A percentile compares a stretch with the other conserved stretches of the same genome.
These are phyloP conservation scores for Mechanitis mazaeus DNA, from an alignment of 2,888 invertebrate genomes.

Conservation along the genomic window DNA sequence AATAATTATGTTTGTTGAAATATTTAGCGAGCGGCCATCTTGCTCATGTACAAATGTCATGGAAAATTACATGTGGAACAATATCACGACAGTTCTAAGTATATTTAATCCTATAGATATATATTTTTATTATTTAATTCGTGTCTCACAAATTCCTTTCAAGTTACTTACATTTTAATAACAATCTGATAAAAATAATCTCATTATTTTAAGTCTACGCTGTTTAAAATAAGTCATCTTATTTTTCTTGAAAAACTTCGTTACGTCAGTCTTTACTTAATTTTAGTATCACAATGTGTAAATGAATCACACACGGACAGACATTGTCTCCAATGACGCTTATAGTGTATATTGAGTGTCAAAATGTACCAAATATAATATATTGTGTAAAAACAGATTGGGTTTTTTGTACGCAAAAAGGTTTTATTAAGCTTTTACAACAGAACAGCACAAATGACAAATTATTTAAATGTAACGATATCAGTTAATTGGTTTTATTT, in stretches of 20 bases:
- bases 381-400: background rate
- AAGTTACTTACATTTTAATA: background rate
- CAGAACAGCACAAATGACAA: background rate
- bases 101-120: no score
- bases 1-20: conserved; percentile 73
- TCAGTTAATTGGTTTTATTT: background rate
- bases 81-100: no score
- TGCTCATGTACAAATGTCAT: conserved; percentile 39
- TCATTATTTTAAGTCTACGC: no score
- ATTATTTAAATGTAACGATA: conserved; percentile 5
- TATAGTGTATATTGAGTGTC: no score
- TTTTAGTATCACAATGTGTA: background rate
- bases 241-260: background rate
- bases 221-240: background rate
- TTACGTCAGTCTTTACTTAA: background rate
- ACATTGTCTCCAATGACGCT: no score
- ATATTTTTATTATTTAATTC: background rate
- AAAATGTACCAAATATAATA: no score
- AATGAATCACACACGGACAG: background rate
- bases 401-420: background rate
- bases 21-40: conserved; percentile 63
- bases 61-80: conserved; percentile 43
- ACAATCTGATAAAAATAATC: no score
- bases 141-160: background rate
- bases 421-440: background rate